These are phyloP conservation scores for Raja brachyura DNA, from an alignment of 2,113 vertebrate species.

Conservation along the genomic window DNA sequence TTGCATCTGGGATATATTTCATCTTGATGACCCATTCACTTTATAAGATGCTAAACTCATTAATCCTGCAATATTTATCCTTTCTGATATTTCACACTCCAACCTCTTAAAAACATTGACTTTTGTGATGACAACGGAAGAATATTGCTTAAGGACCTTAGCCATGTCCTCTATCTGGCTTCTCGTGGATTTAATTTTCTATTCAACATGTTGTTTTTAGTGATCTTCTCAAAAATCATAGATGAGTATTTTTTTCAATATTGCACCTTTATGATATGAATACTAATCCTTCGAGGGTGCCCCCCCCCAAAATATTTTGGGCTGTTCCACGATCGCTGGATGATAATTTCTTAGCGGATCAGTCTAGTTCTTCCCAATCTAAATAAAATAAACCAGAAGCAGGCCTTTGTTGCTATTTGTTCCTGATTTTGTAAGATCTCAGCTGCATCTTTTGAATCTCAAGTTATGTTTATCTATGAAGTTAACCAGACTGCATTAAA, in stretches of 20 bases:
- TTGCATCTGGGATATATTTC: too few relatives aligned
- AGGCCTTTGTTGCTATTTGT: background rate
- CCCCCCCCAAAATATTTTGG: too few relatives aligned
- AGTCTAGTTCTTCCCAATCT: background rate
- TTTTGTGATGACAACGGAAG: too few relatives aligned
- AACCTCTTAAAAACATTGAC: too few relatives aligned
- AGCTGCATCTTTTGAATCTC: background rate
- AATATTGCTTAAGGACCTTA: too few relatives aligned
- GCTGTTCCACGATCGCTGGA: background rate
- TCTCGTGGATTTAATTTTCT: too few relatives aligned
- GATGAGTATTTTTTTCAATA: background rate
- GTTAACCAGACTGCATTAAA: background rate
- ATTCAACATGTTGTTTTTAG: background rate
- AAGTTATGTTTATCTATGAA: background rate
- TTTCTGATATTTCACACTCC: too few relatives aligned
- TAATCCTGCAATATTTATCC: too few relatives aligned
- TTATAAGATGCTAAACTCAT: too few relatives aligned
- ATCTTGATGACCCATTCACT: too few relatives aligned
- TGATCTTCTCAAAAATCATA: background rate
- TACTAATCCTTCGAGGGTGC: background rate
- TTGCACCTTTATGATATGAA: background rate
- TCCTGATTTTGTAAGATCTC: background rate
- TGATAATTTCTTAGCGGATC: background rate
- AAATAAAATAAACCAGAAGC: background rate
- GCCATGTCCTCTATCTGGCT: too few relatives aligned